phyloP scores from a whole-genome alignment of 2,113 vertebrate species.

The Corythoichthys haematopterus region DNA sequence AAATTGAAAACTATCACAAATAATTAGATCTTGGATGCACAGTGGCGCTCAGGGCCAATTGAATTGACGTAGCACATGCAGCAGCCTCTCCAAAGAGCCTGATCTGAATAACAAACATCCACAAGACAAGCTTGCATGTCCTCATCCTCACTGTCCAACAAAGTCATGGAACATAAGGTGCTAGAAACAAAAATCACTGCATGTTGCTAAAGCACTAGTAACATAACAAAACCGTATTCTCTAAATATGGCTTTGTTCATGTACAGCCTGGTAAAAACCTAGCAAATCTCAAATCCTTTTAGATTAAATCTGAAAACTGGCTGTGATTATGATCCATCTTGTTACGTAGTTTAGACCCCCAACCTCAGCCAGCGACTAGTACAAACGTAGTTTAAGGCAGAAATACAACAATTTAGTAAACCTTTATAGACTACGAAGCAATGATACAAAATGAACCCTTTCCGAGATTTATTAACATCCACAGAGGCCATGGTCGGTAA shows the following conservation, averaged over 20 bases:
- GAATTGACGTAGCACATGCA: conserved; percentile 71
- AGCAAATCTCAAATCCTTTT: conserved; percentile 3
- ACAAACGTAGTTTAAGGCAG: not conserved
- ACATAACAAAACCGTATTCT: conserved; percentile 2
- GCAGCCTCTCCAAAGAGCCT: conserved; percentile 65
- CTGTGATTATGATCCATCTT: not conserved
- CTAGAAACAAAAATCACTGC: conserved; percentile 25
- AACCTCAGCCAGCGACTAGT: not conserved
- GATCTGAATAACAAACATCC: conserved; percentile 72
- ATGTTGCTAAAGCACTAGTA: conserved; percentile 6
- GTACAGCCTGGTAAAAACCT: not conserved
- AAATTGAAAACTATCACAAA: conserved; percentile 61
- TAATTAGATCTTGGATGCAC: conserved; percentile 60
- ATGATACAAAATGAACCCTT: not conserved
- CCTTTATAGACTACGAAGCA: not conserved
- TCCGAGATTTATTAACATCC: not conserved
- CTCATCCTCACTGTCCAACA: conserved; percentile 34
- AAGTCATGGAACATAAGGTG: conserved; percentile 39
- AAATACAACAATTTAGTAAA: not conserved
- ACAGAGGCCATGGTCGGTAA: not conserved
- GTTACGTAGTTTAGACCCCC: not conserved
- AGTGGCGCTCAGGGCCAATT: conserved; percentile 66
- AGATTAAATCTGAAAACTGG: conserved; percentile 6
- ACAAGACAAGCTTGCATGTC: conserved; percentile 60
- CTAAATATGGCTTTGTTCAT: not conserved